Evolutionary conservation across 1,140 invertebrate species (phyloP).

Genomic region (Drosophila nasuta): DNA sequence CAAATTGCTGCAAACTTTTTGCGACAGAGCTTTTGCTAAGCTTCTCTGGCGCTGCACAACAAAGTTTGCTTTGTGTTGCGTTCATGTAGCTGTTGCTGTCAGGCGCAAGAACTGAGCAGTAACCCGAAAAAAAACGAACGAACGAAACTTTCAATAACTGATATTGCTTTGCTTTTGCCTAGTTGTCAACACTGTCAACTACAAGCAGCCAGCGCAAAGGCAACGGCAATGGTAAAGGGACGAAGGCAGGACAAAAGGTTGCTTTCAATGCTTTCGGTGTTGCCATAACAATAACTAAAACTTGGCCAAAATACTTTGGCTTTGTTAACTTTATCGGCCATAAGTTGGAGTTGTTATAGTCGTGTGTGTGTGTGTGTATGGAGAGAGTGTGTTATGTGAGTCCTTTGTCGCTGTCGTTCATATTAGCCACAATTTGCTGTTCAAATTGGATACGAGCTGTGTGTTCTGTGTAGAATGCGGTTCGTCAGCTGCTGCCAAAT

Average conservation of each 20-base stretch:
- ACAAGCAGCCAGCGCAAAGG: constrained; percentile 5
- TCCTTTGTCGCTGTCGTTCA: neutral
- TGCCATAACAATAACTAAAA: constrained; percentile 70
- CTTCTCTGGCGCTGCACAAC: neutral
- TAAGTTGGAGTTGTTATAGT: constrained; percentile 27
- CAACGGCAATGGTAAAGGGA: constrained; percentile 10
- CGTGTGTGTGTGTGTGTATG: too few species aligned
- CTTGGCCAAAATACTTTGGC: constrained; percentile 60
- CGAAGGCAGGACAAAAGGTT: neutral
- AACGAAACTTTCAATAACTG: constrained; percentile 64
- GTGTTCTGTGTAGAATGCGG: neutral
- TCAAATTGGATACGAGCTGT: constrained; percentile 1
- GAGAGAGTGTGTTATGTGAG: neutral
- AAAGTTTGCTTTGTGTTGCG: constrained; percentile 10
- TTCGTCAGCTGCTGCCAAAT: constrained; percentile 17
- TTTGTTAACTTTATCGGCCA: constrained; percentile 51
- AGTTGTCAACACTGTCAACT: constrained; percentile 36
- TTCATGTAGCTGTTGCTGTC: constrained; percentile 30
- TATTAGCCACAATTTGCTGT: constrained; percentile 8
- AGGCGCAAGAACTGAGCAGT: constrained; percentile 44
- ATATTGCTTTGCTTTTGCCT: constrained; percentile 52
- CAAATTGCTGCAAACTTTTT: constrained; percentile 31
- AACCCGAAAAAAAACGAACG: constrained; percentile 1
- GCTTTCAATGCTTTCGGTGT: constrained; percentile 28
- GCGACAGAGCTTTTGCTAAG: neutral